Evolutionary conservation across 2,888 invertebrate species (phyloP).

Genomic region (Latrodectus hesperus): DNA sequence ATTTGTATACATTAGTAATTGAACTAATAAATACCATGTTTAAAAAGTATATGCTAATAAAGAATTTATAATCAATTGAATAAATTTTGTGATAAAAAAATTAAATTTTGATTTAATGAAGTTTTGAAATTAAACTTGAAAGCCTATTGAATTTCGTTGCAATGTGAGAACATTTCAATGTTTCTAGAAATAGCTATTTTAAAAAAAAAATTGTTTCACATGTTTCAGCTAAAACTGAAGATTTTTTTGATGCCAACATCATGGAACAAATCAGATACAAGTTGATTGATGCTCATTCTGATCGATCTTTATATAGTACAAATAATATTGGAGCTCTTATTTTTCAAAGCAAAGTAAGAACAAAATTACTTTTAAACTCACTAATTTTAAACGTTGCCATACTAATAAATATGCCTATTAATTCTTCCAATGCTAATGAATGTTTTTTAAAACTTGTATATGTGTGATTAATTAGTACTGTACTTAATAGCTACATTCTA

Average conservation of each 20-base stretch:
- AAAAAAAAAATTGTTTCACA: neutral
- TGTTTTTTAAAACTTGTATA: too few relatives aligned
- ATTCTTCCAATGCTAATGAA: neutral
- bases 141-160: too few relatives aligned
- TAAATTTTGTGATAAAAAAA: too few relatives aligned
- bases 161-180: too few relatives aligned
- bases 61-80: too few relatives aligned
- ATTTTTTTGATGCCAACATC: conserved; percentile 92
- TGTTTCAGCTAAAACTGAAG: conserved; percentile 78
- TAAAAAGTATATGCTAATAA: too few relatives aligned
- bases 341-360: conserved; percentile 75
- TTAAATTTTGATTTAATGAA: too few relatives aligned
- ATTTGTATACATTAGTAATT: too few relatives aligned
- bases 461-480: neutral
- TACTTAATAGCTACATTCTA: neutral
- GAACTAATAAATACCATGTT: too few relatives aligned
- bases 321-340: conserved; percentile 73
- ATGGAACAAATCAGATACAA: conserved; percentile 94
- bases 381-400: neutral
- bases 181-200: too few relatives aligned
- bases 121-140: too few relatives aligned
- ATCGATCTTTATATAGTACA: conserved; percentile 73
- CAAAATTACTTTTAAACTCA: neutral
- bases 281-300: conserved; percentile 79
- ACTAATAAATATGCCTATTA: neutral